These are phyloP conservation scores for Furcula furcula DNA, from an alignment of 2,888 invertebrate species.

Conservation along the genomic window DNA sequence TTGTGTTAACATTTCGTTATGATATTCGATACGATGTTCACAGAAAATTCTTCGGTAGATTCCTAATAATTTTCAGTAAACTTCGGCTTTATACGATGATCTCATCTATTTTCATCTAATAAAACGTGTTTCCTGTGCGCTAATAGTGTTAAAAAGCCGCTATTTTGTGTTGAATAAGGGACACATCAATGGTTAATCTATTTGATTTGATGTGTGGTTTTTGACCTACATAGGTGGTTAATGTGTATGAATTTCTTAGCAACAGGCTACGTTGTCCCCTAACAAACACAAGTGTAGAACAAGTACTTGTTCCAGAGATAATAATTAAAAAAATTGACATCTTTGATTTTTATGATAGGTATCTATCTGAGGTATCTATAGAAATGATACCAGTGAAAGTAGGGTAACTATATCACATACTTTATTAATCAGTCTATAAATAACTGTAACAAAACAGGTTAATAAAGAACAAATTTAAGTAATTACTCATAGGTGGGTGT, in stretches of 20 bases:
- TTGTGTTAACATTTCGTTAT: constrained; percentile 5
- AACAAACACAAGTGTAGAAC: neutral
- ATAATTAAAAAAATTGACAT: neutral
- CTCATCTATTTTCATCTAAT: constrained; percentile 42
- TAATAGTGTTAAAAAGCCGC: neutral
- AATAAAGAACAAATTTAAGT: too few relatives aligned
- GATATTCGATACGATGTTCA: constrained; percentile 10
- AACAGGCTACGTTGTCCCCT: neutral
- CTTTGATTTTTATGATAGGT: too few relatives aligned
- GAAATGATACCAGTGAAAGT: too few relatives aligned
- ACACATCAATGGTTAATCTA: too few relatives aligned
- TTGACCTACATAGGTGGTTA: constrained; percentile 24
- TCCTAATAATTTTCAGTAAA: constrained; percentile 22
- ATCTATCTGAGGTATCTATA: too few relatives aligned
- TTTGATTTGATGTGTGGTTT: constrained; percentile 19
- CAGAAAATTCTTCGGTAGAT: constrained; percentile 21
- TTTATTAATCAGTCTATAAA: too few relatives aligned
- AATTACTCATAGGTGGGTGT: too few relatives aligned
- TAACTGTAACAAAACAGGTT: too few relatives aligned
- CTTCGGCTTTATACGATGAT: constrained; percentile 40
- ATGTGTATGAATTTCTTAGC: neutral
- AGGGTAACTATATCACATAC: too few relatives aligned
- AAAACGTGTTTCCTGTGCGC: neutral
- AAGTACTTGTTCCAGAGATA: neutral
- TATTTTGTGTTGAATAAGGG: too few relatives aligned